Evolutionary conservation across 2,113 vertebrate genomes (phyloP), one percentile per base, ranked within the genome.

Genomic region (Condylura cristata): DNA sequence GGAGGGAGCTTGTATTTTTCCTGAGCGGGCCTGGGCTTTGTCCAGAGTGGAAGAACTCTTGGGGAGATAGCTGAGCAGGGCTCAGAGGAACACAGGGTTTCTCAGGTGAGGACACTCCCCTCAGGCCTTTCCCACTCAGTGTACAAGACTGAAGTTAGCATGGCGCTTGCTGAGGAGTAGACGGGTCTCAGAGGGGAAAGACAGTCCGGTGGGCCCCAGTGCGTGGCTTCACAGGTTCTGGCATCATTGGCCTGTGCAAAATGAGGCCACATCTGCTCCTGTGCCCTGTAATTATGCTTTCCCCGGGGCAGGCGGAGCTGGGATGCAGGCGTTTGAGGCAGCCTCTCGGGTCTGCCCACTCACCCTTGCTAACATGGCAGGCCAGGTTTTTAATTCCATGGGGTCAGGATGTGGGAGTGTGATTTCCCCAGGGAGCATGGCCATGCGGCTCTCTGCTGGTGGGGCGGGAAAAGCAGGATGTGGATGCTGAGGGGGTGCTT

Each of bases 311-410:
- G 24, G 61, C 13, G 30, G 46, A 66, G 2, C 65, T 0, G 5
- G 70, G 37, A 51, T 37, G 75, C n/a, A 22, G 20, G 87, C 84
- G 39, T 96, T 41, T 76, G 80, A 94, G 86, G 68, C 17, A 72
- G 37, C 3, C 1, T 37, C 20, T 17, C n/a, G 78, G 66, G 68
- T 93, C 63, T 86, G 39, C 70, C 53, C 17, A 83, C n/a, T 94
- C 79, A 94, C 70, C 94, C 96, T 91, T 94, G 93, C 75, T 95
- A 89, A 96, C 1, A 1, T 28, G 60, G 56, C 70, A 89, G 93
- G 26, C 85, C 74, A 79, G 60, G 78, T 70, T 90, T 97, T 92
- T 94, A 94, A 97, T 96, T 96, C 96, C 70, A 56, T 22, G 60
- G 44, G 86, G 70, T 96, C 71, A 95, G 60, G 53, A 41, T 65